Base-by-base conservation (phyloP, 2,113 vertebrate species). In the Paramormyrops kingsleyae region DNA sequence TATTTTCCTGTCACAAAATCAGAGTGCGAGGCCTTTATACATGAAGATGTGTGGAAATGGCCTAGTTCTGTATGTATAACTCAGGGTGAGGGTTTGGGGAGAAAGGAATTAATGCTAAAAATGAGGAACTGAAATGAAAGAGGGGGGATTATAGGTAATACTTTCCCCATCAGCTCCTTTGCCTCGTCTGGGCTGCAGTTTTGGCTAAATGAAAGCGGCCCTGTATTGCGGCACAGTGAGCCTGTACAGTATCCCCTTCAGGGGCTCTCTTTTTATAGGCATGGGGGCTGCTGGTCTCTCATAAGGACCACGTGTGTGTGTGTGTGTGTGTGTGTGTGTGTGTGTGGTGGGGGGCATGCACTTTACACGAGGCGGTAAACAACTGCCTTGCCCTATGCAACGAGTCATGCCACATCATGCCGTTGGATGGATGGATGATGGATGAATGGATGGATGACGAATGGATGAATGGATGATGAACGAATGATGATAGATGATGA, bases 21-120 rank as follows among this genome's bases (percentile, higher is more conserved):
- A 96, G 96, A 96, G 95, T 97, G 95, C 95, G 95, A 96, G 96
- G 95, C 96, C 95, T 96, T 96, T 96, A 92, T 95, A 96, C 95
- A 93, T 95, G 95, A 95, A 95, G 94, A 96, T 95, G 94, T 94
- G 95, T 95, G 93, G 95, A 94, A 96, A 93, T 91, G 95, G 95
- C 95, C 94, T 56, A 84, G 97, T 97, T 94, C 93, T 96, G 95
- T 95, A 96, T 93, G 91, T 94, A 94, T 95, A 94, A 95, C 94
- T 92, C 91, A 91, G 92, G 93, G 91, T 92, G 93, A 94, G 93
- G 90, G 91, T 93, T 93, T 91, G 90, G 90, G 84, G 92, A 92
- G 91, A 85, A 35, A 52, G 35, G 92, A 95, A 95, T 96, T 93
- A 93, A 92, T 93, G 93, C 93, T 94, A 92, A 92, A 91, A 10